Base-by-base conservation (phyloP, 2,113 vertebrate species). In the Callionymus lyra region DNA sequence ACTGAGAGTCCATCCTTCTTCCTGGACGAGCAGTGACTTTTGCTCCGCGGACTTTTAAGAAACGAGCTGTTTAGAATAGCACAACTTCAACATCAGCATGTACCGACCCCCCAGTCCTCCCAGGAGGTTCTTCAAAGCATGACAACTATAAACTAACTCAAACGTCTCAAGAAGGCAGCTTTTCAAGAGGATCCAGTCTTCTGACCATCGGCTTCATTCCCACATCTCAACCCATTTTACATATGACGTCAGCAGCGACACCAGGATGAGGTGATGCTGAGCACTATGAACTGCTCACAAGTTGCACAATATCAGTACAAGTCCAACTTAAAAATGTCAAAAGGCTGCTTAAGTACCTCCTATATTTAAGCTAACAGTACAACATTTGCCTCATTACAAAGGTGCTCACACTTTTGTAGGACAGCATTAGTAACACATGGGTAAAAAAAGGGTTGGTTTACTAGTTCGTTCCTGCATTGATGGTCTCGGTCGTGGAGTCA, bases 91-190 rank as follows among this genome's bases (percentile, higher is more conserved):
- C 21, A 77, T 83, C 72, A 75, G 64, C 50, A 61, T 71, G 60
- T 62, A 56, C 47, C 68, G 42, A 55, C 63, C 61, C 59, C 61
- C 59, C 67, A 52, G 43, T 62, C 62, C 56, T 71, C 72, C 56
- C 59, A 58, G 53, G 56, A 56, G 65, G 57, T 27, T 64, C 47
- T 72, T 71, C 68, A 64, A 65, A 72, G 71, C 64, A 65, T 46
- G 64, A 66, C 66, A 76, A 76, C 80, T 84, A 79, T 77, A 80
- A 86, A 83, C 83, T 81, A 79, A 84, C 83, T 83, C 83, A 84
- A 63, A 60, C 65, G 70, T 49, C 74, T 76, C 78, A 83, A 81
- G 76, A 71, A 63, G 58, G 66, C 55, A 65, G 59, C 63, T 63
- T 68, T 59, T 77, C 46, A 63, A 77, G 76, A 46, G 70, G 60